Evolutionary conservation across 2,797 vertebrate species (phyloP).

Genomic region (Alosa sapidissima): DNA sequence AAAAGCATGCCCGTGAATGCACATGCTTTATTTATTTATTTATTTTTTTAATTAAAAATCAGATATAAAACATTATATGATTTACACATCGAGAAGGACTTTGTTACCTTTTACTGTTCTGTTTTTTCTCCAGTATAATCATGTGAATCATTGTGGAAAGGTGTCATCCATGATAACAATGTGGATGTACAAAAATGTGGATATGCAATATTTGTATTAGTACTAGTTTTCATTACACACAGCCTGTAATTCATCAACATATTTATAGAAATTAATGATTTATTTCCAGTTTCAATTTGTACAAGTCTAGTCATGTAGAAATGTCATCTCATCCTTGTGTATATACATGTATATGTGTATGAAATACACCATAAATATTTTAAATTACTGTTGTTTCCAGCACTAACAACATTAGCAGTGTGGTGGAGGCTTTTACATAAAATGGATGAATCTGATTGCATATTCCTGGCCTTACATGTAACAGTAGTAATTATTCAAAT

Average conservation of each 20-base stretch:
- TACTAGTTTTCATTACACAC: conserved; percentile 3
- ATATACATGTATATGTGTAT: background rate
- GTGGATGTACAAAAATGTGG: conserved; percentile 42
- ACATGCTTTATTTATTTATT: background rate
- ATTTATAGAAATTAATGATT: conserved; percentile 7
- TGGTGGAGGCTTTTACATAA: background rate
- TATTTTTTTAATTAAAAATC: background rate
- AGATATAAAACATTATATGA: conserved; percentile 9
- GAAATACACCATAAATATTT: background rate
- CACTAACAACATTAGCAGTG: background rate
- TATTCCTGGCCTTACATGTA: conserved; percentile 6
- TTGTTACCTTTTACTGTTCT: background rate
- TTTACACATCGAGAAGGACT: background rate
- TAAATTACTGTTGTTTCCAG: background rate
- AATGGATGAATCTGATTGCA: background rate
- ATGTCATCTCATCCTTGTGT: background rate
- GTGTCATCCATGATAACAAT: conserved; percentile 60
- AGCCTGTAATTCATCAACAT: conserved; percentile 1
- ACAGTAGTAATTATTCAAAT: conserved; percentile 8
- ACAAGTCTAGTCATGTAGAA: background rate
- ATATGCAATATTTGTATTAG: background rate
- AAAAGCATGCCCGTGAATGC: background rate
- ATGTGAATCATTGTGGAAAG: conserved; percentile 51
- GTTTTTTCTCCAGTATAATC: background rate
- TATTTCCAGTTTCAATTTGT: conserved; percentile 11